Evolutionary conservation across 1,140 invertebrate species (phyloP).

Genomic region (Camponotus vicinus): DNA sequence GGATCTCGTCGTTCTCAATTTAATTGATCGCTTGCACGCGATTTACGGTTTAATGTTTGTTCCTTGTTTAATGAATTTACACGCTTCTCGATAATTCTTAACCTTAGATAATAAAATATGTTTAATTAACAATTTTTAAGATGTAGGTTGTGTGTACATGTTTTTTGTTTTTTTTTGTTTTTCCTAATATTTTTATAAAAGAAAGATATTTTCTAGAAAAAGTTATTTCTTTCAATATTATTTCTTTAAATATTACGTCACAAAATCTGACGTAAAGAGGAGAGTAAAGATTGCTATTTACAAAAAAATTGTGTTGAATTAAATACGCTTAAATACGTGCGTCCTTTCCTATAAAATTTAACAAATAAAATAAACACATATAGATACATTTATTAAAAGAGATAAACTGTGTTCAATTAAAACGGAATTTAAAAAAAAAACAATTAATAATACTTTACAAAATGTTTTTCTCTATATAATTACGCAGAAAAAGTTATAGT

Average conservation of each 20-base stretch:
- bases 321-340: too few relatives aligned
- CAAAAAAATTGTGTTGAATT: too few relatives aligned
- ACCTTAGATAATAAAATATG: background rate
- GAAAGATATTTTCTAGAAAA: too few relatives aligned
- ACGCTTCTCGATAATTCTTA: constrained; percentile 13
- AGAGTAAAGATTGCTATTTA: too few relatives aligned
- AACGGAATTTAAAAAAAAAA: background rate
- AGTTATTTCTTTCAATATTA: too few relatives aligned
- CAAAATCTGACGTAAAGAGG: too few relatives aligned
- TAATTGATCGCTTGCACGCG: constrained; percentile 82
- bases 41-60: constrained; percentile 49
- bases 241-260: too few relatives aligned
- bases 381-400: background rate
- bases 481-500: background rate
- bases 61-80: background rate
- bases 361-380: background rate
- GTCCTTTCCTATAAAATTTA: background rate
- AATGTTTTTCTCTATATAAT: background rate
- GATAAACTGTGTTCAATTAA: background rate
- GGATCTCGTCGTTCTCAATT: constrained; percentile 79
- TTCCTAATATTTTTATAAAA: too few relatives aligned
- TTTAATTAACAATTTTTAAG: background rate
- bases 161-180: background rate
- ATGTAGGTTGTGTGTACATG: background rate
- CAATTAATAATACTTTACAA: background rate